Evolutionary conservation across 2,888 invertebrate species (phyloP).

Genomic region (Pristionchus exspectatus): DNA sequence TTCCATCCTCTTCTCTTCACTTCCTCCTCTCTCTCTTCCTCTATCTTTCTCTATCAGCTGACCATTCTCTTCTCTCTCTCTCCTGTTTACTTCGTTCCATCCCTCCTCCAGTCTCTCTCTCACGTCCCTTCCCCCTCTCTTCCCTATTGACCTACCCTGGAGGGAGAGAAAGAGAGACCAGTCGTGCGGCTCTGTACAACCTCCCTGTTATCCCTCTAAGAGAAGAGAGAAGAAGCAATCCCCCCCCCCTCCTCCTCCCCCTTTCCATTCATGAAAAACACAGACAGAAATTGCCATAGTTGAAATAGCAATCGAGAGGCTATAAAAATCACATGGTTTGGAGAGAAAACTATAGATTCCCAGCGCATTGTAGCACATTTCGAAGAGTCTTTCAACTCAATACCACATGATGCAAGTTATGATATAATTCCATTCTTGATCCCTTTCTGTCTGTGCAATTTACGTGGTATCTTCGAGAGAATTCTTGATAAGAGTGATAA

Average conservation of each 20-base stretch:
- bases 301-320: no score
- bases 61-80: slow-evolving; percentile 27
- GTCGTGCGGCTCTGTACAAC: slow-evolving; percentile 35
- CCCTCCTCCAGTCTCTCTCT: neutral
- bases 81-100: slow-evolving; percentile 30
- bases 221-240: slow-evolving; percentile 11
- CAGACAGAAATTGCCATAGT: neutral
- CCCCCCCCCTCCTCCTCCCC: neutral
- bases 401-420: no score
- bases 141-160: slow-evolving; percentile 42
- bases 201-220: slow-evolving; percentile 16
- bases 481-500: slow-evolving; percentile 28
- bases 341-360: no score
- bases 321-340: no score
- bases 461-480: neutral
- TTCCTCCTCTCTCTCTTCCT: neutral
- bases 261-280: neutral
- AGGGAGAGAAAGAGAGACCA: slow-evolving; percentile 17
- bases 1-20: neutral
- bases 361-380: no score
- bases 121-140: slow-evolving; percentile 1
- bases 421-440: no score
- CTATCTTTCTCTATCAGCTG: slow-evolving; percentile 28
- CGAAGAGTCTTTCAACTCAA: no score
- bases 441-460: neutral